Evolutionary conservation across 1,140 invertebrate species (phyloP).

Genomic region (Apis florea): DNA sequence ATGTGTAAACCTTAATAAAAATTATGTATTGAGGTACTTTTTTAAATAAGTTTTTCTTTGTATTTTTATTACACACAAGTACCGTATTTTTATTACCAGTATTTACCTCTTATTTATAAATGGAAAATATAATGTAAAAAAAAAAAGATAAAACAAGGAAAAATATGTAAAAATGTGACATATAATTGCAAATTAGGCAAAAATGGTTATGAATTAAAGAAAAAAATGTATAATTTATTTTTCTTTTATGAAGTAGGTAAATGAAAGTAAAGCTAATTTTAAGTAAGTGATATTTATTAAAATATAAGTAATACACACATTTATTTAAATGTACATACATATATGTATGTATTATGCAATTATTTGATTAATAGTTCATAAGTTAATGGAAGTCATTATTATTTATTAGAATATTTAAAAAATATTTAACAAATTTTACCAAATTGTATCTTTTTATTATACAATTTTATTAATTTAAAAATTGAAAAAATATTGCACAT

Average conservation of each 20-base stretch:
- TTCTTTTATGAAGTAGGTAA: constrained; percentile 1
- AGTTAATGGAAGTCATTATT: neutral
- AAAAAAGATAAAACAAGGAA: neutral
- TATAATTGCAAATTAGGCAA: neutral
- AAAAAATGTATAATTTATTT: neutral
- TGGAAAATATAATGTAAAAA: constrained; percentile 5
- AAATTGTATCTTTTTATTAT: neutral
- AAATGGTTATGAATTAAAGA: neutral
- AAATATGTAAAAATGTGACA: constrained; percentile 2
- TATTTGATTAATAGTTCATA: constrained; percentile 5
- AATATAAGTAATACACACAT: constrained; percentile 2
- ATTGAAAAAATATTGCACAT: neutral
- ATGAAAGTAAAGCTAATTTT: constrained; percentile 9
- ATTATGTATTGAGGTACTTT: constrained; percentile 81
- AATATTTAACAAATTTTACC: neutral
- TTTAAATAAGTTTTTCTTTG: constrained; percentile 74
- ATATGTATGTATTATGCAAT: constrained; percentile 1
- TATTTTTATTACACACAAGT: constrained; percentile 52
- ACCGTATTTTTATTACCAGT: neutral
- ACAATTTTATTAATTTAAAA: neutral
- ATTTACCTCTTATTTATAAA: constrained; percentile 1
- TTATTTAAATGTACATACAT: constrained; percentile 35
- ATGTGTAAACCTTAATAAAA: constrained; percentile 81
- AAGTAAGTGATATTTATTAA: constrained; percentile 37
- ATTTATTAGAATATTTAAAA: constrained; percentile 7